These are phyloP conservation scores for Nemotelus nigrinus DNA, from an alignment of 2,888 invertebrate genomes.

Conservation along the genomic window DNA sequence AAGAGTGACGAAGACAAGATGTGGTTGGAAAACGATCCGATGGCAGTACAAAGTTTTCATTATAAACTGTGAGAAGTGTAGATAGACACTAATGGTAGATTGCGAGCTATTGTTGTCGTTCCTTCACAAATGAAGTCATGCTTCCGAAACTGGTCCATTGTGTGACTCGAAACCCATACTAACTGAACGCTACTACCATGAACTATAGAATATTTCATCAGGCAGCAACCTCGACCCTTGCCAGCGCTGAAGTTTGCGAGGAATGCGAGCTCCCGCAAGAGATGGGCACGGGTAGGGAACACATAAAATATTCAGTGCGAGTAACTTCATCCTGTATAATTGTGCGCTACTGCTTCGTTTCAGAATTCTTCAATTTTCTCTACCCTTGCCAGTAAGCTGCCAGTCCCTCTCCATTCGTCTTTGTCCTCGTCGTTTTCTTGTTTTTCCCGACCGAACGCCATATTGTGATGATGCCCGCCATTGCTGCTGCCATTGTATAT, in stretches of 20 bases:
- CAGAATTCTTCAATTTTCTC: constrained; percentile 28
- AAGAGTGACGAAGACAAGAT: neutral
- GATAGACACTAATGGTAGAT: constrained; percentile 20
- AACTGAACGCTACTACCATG: neutral
- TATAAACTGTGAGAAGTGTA: constrained; percentile 36
- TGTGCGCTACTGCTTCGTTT: constrained; percentile 39
- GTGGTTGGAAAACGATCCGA: neutral
- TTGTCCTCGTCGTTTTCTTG: neutral
- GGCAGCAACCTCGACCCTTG: constrained; percentile 15
- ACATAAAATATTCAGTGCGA: constrained; percentile 50
- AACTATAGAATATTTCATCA: constrained; percentile 38
- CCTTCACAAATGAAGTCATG: constrained; percentile 8
- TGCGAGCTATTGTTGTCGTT: constrained; percentile 15
- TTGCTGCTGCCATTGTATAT: constrained; percentile 47
- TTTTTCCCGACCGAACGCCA: neutral
- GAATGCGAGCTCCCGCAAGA: constrained; percentile 12
- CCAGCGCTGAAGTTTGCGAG: constrained; percentile 6
- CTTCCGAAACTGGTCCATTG: constrained; percentile 36
- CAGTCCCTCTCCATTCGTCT: neutral
- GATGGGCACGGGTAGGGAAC: constrained; percentile 16
- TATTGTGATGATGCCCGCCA: constrained; percentile 34
- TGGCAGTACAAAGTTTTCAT: constrained; percentile 15
- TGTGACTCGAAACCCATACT: neutral
- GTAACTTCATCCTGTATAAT: constrained; percentile 50
- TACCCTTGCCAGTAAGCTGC: constrained; percentile 24